These are phyloP conservation scores for Eupsilia transversa DNA, from an alignment of 2,888 invertebrate genomes.

Conservation along the genomic window DNA sequence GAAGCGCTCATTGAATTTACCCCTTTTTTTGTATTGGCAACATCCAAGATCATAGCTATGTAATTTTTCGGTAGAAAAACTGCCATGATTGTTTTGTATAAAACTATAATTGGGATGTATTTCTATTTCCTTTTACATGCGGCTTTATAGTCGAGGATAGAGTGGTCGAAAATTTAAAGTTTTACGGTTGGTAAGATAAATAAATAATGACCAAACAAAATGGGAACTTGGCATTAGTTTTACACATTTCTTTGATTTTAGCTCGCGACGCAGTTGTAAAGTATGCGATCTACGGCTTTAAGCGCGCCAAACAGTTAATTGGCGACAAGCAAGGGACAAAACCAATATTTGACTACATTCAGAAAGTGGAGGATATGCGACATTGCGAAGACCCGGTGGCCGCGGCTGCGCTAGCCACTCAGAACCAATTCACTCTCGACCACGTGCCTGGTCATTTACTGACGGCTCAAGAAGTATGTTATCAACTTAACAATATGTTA, in stretches of 20 bases:
- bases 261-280: constrained; percentile 84
- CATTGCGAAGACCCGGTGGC: constrained; percentile 87
- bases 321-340: constrained; percentile 81
- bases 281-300: constrained; percentile 90
- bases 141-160: constrained; percentile 24
- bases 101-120: constrained; percentile 11
- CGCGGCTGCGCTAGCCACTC: constrained; percentile 87
- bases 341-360: constrained; percentile 85
- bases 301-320: constrained; percentile 84
- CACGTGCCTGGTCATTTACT: constrained; percentile 93
- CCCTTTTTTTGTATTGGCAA: not conserved
- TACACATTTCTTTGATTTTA: constrained; percentile 58
- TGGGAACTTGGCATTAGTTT: not conserved
- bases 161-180: constrained; percentile 1
- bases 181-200: constrained; percentile 23
- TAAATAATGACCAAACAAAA: not conserved
- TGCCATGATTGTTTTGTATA: not conserved
- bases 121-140: constrained; percentile 39
- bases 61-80: not conserved
- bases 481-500: not conserved
- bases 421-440: constrained; percentile 91
- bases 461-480: constrained; percentile 91
- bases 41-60: not conserved
- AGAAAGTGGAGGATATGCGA: constrained; percentile 87
- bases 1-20: constrained; percentile 11